Conservation (phyloP, 2,888 invertebrate species). For the Antitype chi region DNA sequence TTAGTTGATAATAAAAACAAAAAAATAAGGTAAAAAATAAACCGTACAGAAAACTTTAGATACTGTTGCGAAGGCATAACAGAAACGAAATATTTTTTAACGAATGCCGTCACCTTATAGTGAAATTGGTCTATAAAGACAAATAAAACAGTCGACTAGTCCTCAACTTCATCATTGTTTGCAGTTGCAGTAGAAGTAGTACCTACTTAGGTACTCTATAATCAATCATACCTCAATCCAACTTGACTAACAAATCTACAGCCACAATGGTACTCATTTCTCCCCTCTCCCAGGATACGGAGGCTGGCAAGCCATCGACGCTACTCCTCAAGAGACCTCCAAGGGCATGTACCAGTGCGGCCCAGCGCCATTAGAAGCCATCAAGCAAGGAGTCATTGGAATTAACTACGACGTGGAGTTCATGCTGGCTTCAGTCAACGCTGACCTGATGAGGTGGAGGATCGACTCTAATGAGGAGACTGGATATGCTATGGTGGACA, state of each 20-base stretch:
- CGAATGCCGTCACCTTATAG: no score
- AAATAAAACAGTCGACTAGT: neutral
- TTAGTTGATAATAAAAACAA: no score
- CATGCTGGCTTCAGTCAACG: conserved; percentile 95
- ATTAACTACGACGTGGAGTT: conserved; percentile 94
- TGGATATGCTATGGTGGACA: conserved; percentile 93
- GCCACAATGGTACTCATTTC: neutral
- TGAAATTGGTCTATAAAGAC: neutral
- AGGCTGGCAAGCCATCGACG: conserved; percentile 97
- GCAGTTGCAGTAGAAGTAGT: neutral
- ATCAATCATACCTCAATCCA: no score
- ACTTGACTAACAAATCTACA: no score
- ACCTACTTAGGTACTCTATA: no score
- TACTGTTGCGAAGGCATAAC: no score
- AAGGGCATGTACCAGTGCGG: conserved; percentile 94
- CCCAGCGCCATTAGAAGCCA: conserved; percentile 94
- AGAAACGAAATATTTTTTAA: no score
- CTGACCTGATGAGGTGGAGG: conserved; percentile 95
- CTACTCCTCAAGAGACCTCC: conserved; percentile 96
- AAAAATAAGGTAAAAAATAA: no score
- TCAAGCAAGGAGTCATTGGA: conserved; percentile 94
- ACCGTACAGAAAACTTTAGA: no score
- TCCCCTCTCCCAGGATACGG: conserved; percentile 91
- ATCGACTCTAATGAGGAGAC: conserved; percentile 91
- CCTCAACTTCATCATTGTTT: neutral